A percentile compares a stretch with the other conserved stretches of the same genome.
Conservation (phyloP, 2,113 vertebrate species). For the Xiphophorus couchianus region DNA sequence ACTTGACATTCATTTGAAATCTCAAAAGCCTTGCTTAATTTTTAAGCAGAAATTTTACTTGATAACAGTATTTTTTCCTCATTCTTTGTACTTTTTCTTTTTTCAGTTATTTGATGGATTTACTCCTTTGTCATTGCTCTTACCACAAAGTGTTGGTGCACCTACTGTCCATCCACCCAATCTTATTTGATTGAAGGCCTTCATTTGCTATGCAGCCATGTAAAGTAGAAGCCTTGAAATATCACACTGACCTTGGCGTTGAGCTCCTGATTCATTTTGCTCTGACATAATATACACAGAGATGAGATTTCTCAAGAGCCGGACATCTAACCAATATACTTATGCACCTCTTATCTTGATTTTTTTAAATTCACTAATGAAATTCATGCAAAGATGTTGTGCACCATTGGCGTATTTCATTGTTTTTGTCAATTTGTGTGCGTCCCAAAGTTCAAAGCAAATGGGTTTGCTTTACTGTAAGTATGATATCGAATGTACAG, state of each 20-base stretch:
- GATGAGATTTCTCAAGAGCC: constrained; percentile 52
- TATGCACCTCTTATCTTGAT: constrained; percentile 23
- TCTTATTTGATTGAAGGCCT: constrained; percentile 80
- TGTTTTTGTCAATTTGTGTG: neutral
- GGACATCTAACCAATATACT: constrained; percentile 29
- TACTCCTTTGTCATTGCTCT: constrained; percentile 73
- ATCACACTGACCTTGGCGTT: constrained; percentile 78
- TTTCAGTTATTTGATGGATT: constrained; percentile 72
- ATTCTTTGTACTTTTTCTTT: neutral
- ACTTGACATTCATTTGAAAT: neutral
- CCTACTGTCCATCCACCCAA: constrained; percentile 64
- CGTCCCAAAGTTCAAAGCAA: neutral
- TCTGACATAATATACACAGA: constrained; percentile 50
- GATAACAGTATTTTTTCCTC: neutral
- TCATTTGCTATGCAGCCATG: constrained; percentile 82
- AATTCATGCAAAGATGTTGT: constrained; percentile 16
- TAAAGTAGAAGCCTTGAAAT: constrained; percentile 78
- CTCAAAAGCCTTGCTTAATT: neutral
- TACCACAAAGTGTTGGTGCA: constrained; percentile 57
- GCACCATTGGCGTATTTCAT: neutral
- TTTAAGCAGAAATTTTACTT: neutral
- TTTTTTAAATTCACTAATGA: constrained; percentile 19
- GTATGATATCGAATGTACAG: no score
- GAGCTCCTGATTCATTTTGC: constrained; percentile 71
- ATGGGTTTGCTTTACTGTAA: neutral